Evolutionary conservation across 2,888 invertebrate genomes (phyloP).

Genomic region (Sinohyriopsis cumingii): DNA sequence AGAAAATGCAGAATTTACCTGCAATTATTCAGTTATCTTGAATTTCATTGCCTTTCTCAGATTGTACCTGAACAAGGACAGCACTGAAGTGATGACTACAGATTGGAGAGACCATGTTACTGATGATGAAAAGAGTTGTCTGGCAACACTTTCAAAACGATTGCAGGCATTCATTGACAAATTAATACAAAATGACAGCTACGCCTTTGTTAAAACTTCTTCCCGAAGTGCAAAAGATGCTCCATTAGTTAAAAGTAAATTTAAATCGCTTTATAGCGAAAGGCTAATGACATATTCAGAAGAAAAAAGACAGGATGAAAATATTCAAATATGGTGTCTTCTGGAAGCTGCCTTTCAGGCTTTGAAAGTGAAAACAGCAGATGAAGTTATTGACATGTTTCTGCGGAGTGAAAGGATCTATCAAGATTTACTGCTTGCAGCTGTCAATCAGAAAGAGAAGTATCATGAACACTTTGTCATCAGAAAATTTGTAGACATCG

Average conservation of each 20-base stretch:
- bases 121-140: slow-evolving; percentile 22
- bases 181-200: slow-evolving; percentile 35
- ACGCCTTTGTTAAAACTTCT: slow-evolving; percentile 61
- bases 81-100: slow-evolving; percentile 13
- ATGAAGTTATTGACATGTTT: slow-evolving; percentile 56
- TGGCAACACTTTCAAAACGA: slow-evolving; percentile 31
- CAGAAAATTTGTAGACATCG: slow-evolving; percentile 54
- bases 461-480: slow-evolving; percentile 60
- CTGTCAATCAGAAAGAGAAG: slow-evolving; percentile 44
- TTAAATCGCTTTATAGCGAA: slow-evolving; percentile 43
- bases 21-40: no score
- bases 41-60: slow-evolving; percentile 16
- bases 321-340: slow-evolving; percentile 52
- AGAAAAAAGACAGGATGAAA: slow-evolving; percentile 40
- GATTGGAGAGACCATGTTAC: slow-evolving; percentile 36
- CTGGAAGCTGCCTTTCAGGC: slow-evolving; percentile 54
- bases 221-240: slow-evolving; percentile 63
- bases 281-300: slow-evolving; percentile 28
- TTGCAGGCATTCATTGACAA: slow-evolving; percentile 39
- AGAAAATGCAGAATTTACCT: no score
- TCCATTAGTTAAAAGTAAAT: slow-evolving; percentile 47
- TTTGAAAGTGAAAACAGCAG: slow-evolving; percentile 43
- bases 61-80: slow-evolving; percentile 34
- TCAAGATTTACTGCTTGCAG: slow-evolving; percentile 58
- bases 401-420: slow-evolving; percentile 58